Conservation (phyloP, 2,888 invertebrate species). For the Volucella zonaria region DNA sequence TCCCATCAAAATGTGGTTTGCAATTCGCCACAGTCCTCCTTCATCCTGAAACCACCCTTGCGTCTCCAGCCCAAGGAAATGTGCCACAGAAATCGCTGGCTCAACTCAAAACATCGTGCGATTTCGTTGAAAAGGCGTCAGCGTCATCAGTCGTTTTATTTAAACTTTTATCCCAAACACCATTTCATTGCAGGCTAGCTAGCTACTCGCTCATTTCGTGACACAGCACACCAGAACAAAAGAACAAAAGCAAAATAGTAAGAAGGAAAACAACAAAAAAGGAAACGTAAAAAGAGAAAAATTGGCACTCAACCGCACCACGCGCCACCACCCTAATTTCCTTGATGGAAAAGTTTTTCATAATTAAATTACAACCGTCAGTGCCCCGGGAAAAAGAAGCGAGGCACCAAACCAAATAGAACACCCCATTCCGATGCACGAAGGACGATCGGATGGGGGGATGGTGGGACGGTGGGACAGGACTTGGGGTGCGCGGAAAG, state of each 20-base stretch:
- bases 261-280: slow-evolving; percentile 24
- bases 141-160: slow-evolving; percentile 55
- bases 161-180: slow-evolving; percentile 47
- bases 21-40: slow-evolving; percentile 40
- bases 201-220: slow-evolving; percentile 30
- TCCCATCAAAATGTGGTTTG: slow-evolving; percentile 57
- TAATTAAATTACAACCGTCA: slow-evolving; percentile 74
- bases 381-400: slow-evolving; percentile 63
- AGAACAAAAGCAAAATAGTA: slow-evolving; percentile 15
- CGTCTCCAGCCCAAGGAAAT: neutral
- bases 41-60: neutral
- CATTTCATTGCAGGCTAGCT: slow-evolving; percentile 19
- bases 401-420: slow-evolving; percentile 66
- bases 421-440: slow-evolving; percentile 12
- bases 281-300: slow-evolving; percentile 31
- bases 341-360: slow-evolving; percentile 73
- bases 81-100: slow-evolving; percentile 14
- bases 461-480: neutral
- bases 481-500: neutral
- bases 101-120: slow-evolving; percentile 16
- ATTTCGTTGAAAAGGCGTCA: slow-evolving; percentile 50
- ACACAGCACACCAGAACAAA: slow-evolving; percentile 22
- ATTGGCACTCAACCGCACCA: slow-evolving; percentile 68
- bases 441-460: neutral
- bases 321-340: slow-evolving; percentile 69